Evolutionary conservation across 2,113 vertebrate species (phyloP).

Genomic region (Saccopteryx bilineata): DNA sequence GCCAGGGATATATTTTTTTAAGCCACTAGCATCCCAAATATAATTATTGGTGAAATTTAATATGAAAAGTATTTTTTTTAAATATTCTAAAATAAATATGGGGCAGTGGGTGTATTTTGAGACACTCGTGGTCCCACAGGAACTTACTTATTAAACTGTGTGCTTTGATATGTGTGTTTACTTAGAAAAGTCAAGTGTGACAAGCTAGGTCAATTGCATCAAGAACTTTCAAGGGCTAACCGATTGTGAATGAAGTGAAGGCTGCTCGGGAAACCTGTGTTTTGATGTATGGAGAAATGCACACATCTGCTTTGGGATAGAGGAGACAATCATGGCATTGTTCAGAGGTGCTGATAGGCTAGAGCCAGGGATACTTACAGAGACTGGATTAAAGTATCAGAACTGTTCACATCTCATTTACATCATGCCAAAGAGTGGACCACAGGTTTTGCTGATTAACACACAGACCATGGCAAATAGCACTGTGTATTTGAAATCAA

Average conservation of each 20-base stretch:
- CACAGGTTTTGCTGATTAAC: conserved; percentile 58
- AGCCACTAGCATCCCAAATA: not conserved
- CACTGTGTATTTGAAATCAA: conserved; percentile 46
- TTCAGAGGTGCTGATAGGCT: conserved; percentile 43
- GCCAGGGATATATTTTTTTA: not conserved
- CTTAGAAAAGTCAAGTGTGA: conserved; percentile 75
- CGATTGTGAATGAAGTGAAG: not conserved
- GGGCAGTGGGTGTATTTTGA: not conserved
- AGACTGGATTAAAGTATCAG: conserved; percentile 64
- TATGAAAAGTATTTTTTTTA: not conserved
- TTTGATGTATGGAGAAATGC: conserved; percentile 18
- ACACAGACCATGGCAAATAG: conserved; percentile 47
- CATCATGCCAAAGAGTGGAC: conserved; percentile 43
- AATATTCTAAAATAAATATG: conserved; percentile 61
- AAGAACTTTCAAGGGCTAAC: conserved; percentile 40
- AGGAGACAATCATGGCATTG: conserved; percentile 42
- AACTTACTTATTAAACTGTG: conserved; percentile 57
- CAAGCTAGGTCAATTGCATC: conserved; percentile 33
- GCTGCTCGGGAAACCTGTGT: conserved; percentile 38
- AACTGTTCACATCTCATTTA: conserved; percentile 60
- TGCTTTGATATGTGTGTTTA: conserved; percentile 61
- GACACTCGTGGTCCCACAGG: not conserved
- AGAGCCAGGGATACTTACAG: conserved; percentile 60
- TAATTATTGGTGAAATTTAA: conserved; percentile 54
- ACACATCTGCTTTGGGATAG: conserved; percentile 36